Conservation (phyloP, 2,797 vertebrate genomes). For the Synaphobranchus kaupii region DNA sequence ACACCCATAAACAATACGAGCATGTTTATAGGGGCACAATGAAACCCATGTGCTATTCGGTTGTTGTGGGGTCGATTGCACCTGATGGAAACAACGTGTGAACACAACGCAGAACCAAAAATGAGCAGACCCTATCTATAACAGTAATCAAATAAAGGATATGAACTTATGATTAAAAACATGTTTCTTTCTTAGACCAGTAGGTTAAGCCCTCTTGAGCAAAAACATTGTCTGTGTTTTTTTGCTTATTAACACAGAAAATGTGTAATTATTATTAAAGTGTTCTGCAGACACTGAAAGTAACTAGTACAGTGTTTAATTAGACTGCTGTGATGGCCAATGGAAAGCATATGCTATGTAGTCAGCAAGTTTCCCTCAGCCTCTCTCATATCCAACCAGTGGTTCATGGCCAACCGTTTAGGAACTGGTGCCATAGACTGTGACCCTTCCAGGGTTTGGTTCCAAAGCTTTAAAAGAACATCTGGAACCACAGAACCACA, state of each 20-base stretch:
- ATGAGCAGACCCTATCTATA: slow-evolving; percentile 57
- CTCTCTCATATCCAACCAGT: neutral
- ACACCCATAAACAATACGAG: slow-evolving; percentile 21
- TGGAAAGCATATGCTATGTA: neutral
- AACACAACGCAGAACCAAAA: slow-evolving; percentile 63
- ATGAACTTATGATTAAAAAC: slow-evolving; percentile 66
- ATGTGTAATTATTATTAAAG: neutral
- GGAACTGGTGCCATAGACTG: neutral
- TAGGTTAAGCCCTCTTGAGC: neutral
- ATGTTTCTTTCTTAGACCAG: slow-evolving; percentile 54
- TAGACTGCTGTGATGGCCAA: neutral
- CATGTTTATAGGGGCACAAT: neutral
- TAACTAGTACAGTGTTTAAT: neutral
- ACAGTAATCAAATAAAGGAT: slow-evolving; percentile 59
- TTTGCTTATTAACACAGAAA: neutral
- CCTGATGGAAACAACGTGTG: slow-evolving; percentile 69
- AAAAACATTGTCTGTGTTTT: neutral
- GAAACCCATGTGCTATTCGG: neutral
- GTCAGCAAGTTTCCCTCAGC: neutral
- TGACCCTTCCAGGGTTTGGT: slow-evolving; percentile 17
- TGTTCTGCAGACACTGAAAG: neutral
- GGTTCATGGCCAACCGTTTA: neutral
- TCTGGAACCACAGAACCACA: slow-evolving; percentile 11
- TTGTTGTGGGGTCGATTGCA: slow-evolving; percentile 36
- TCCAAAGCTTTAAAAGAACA: slow-evolving; percentile 5